A percentile compares a stretch with the other conserved stretches of the same genome.
Conservation (phyloP, 2,888 invertebrate genomes). For the Gymnocheta viridis region DNA sequence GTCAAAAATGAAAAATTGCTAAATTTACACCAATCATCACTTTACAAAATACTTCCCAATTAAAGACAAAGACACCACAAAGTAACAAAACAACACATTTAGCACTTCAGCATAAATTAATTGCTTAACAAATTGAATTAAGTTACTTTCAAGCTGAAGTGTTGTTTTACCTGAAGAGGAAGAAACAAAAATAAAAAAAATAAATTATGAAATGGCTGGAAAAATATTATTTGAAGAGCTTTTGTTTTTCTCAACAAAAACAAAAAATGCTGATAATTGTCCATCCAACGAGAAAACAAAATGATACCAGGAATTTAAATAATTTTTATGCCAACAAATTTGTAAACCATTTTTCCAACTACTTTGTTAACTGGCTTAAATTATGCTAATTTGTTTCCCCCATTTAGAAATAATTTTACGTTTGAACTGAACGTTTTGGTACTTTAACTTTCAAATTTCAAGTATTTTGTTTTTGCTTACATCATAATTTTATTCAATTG, state of each 20-base stretch:
- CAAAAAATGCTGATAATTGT: slow-evolving; percentile 43
- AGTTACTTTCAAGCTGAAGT: neutral
- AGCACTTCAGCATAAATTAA: slow-evolving; percentile 20
- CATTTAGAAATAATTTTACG: neutral
- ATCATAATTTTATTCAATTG: slow-evolving; percentile 20
- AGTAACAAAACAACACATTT: neutral
- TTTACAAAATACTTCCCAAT: slow-evolving; percentile 3
- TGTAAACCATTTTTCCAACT: slow-evolving; percentile 6
- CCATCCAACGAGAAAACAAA: slow-evolving; percentile 3
- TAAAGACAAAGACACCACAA: neutral
- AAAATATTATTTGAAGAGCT: slow-evolving; percentile 12
- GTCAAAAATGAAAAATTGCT: neutral
- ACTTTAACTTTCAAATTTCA: neutral
- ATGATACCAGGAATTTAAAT: slow-evolving; percentile 25
- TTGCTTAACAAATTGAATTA: slow-evolving; percentile 37
- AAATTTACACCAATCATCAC: neutral
- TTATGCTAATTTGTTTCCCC: slow-evolving; percentile 45
- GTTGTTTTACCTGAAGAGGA: neutral
- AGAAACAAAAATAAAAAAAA: neutral
- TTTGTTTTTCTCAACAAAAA: neutral
- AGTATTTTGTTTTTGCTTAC: slow-evolving; percentile 5
- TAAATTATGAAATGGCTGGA: slow-evolving; percentile 18
- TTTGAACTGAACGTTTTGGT: slow-evolving; percentile 1
- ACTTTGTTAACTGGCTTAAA: neutral
- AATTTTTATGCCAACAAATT: slow-evolving; percentile 26